Conservation (phyloP, 2,888 invertebrate genomes). For the Didymodactylos carnosus region DNA sequence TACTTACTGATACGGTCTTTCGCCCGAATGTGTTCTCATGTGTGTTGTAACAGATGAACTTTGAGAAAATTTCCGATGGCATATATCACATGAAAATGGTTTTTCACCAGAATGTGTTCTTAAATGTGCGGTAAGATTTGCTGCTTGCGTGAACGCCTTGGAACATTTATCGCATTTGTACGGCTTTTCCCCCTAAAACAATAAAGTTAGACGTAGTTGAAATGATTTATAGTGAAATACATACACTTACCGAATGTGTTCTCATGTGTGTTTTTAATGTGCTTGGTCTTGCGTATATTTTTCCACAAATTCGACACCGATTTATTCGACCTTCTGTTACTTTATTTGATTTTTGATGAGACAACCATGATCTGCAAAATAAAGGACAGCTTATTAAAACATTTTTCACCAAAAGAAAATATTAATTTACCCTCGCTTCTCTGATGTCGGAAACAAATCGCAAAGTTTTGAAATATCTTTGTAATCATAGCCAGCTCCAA, state of each 20-base stretch:
- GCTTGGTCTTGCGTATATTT: constrained; percentile 79
- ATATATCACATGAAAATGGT: constrained; percentile 88
- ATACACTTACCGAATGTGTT: constrained; percentile 55
- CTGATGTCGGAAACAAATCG: neutral
- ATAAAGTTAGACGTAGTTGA: neutral
- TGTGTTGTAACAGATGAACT: constrained; percentile 83
- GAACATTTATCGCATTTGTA: constrained; percentile 44
- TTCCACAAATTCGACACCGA: constrained; percentile 69
- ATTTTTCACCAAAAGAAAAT: neutral
- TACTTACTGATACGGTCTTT: constrained; percentile 58
- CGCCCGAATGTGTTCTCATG: constrained; percentile 99
- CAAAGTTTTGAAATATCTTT: neutral
- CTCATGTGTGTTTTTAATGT: constrained; percentile 87
- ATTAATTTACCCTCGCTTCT: neutral
- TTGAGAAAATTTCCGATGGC: constrained; percentile 86
- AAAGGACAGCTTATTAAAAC: neutral
- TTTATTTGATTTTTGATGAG: neutral
- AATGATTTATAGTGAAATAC: neutral
- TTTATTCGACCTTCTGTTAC: constrained; percentile 2
- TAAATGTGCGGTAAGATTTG: constrained; percentile 88
- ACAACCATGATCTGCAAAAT: neutral
- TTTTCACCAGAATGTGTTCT: constrained; percentile 90
- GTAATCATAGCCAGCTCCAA: neutral
- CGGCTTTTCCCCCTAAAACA: too few species aligned
- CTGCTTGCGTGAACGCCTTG: constrained; percentile 91